A percentile compares a stretch with the other conserved stretches of the same genome.
phyloP scores from a whole-genome alignment of 1,140 invertebrate genomes.

The Monochamus saltuarius region DNA sequence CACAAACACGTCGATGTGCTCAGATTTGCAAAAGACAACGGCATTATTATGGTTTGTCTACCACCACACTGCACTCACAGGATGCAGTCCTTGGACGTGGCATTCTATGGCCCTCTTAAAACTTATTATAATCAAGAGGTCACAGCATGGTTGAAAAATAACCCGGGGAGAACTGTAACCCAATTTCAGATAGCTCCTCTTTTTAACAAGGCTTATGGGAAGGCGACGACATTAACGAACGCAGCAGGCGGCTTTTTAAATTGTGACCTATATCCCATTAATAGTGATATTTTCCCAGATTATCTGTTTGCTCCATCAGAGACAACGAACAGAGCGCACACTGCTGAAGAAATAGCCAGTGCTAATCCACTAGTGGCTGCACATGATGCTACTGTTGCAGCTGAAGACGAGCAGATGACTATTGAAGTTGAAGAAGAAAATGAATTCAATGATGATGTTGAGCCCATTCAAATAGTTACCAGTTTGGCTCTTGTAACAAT shows the following conservation, averaged over 20 bases:
- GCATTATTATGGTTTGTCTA: constrained; percentile 47
- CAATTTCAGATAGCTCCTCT: constrained; percentile 35
- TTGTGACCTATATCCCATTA: constrained; percentile 47
- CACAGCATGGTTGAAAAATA: constrained; percentile 34
- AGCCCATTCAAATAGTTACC: no score
- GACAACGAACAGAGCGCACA: no score
- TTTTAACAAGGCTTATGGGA: constrained; percentile 44
- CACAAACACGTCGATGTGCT: constrained; percentile 43
- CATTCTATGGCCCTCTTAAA: constrained; percentile 48
- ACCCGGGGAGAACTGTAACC: constrained; percentile 39
- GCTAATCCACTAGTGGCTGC: constrained; percentile 32
- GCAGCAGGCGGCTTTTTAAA: constrained; percentile 25
- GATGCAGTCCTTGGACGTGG: constrained; percentile 50
- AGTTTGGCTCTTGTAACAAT: no score
- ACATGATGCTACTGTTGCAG: neutral
- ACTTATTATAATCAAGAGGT: constrained; percentile 45
- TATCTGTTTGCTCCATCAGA: constrained; percentile 36
- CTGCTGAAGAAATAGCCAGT: constrained; percentile 25
- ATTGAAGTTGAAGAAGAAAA: no score
- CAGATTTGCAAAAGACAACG: constrained; percentile 15
- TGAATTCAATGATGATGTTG: no score
- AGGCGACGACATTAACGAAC: constrained; percentile 47
- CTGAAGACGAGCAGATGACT: no score
- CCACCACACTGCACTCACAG: constrained; percentile 51
- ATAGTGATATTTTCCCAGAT: constrained; percentile 46